These are phyloP conservation scores for Parascotia fuliginaria DNA, from an alignment of 2,888 invertebrate species.

Conservation along the genomic window DNA sequence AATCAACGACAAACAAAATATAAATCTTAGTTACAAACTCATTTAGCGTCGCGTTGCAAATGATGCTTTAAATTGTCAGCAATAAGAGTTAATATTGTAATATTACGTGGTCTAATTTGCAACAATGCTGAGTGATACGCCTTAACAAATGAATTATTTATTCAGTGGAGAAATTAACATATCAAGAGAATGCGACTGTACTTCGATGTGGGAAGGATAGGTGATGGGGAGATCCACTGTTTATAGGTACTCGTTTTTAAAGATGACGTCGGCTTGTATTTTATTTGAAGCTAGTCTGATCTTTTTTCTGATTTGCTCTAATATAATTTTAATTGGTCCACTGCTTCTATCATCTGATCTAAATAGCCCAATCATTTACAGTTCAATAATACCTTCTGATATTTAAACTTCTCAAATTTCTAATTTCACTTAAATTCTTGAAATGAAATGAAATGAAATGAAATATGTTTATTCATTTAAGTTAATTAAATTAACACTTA, in stretches of 20 bases:
- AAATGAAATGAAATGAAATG: too few species aligned
- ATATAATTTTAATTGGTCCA: too few species aligned
- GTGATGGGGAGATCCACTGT: neutral
- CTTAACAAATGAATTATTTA: slow-evolving; percentile 83
- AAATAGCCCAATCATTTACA: too few species aligned
- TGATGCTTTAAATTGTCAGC: slow-evolving; percentile 39
- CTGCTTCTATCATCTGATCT: too few species aligned
- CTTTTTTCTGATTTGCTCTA: too few species aligned
- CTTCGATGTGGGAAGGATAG: slow-evolving; percentile 25
- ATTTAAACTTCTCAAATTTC: too few species aligned
- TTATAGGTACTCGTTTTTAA: neutral
- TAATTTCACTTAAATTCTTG: too few species aligned
- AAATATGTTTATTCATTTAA: too few species aligned
- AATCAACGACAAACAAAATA: slow-evolving; percentile 47
- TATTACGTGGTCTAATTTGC: slow-evolving; percentile 49
- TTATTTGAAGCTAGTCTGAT: too few species aligned
- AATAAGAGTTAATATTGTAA: slow-evolving; percentile 44
- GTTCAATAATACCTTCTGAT: too few species aligned
- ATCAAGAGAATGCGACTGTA: slow-evolving; percentile 67
- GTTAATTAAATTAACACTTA: too few species aligned
- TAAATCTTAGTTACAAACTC: slow-evolving; percentile 49
- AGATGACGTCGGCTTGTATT: too few species aligned
- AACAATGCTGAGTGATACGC: slow-evolving; percentile 73
- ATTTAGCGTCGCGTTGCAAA: slow-evolving; percentile 37
- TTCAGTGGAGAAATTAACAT: slow-evolving; percentile 81